Conservation (phyloP, 1,140 invertebrate species). For the Paraescarpia echinospica region DNA sequence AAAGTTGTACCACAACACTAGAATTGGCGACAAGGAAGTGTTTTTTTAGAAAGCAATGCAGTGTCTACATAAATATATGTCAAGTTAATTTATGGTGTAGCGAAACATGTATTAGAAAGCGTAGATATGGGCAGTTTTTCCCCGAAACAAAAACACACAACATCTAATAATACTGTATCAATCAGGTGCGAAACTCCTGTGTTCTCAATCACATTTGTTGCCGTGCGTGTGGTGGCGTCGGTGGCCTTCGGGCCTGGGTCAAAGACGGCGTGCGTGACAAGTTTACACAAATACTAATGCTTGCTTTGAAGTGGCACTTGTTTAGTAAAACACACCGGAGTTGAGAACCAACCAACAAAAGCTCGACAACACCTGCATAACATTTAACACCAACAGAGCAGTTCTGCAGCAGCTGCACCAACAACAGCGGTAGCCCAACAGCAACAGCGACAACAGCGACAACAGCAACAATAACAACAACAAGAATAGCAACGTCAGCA, state of each 20-base stretch:
- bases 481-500: too few relatives aligned
- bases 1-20: not conserved
- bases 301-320: not conserved
- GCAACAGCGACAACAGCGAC: too few relatives aligned
- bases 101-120: not conserved
- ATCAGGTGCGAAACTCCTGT: not conserved
- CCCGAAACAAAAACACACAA: not conserved
- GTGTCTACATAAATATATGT: not conserved
- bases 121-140: not conserved
- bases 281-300: not conserved
- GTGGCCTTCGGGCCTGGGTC: not conserved
- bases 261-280: not conserved
- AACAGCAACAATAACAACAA: too few relatives aligned
- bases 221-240: not conserved
- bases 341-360: not conserved
- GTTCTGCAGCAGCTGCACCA: too few relatives aligned
- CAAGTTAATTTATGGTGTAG: not conserved
- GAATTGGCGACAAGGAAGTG: not conserved
- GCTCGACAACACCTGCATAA: not conserved
- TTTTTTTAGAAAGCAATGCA: not conserved
- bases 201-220: not conserved
- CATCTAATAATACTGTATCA: not conserved
- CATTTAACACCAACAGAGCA: not conserved
- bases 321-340: not conserved
- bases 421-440: too few relatives aligned